Evolutionary conservation across 2,797 vertebrate species (phyloP), one percentile per base, ranked within the genome.

Genomic region (Lutjanus campechanus): DNA sequence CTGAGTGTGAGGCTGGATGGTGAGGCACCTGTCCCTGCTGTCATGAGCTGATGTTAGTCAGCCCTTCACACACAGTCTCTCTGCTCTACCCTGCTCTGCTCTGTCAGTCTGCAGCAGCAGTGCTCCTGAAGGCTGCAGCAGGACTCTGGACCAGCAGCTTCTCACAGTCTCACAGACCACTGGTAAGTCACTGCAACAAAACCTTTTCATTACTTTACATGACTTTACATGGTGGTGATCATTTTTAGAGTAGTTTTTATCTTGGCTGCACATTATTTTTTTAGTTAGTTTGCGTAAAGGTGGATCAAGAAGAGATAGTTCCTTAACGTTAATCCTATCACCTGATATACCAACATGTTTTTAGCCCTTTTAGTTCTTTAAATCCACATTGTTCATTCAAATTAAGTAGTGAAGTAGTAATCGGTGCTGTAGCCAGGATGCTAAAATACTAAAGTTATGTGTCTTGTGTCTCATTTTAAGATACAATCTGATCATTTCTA

Each of bases 11-110:
- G 64, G 40, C 49, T 64, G 69, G 19, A 69, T 51, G 61, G 67
- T 67, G 79, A 81, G 61, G 55, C 79, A 76, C 79, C 73, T 85
- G 82, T 85, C 78, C 44, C 41, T 58, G 58, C 22, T 88, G 68
- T 77, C 75, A 85, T 65, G 73, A 84, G 79, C 84, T 86, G 86
- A 87, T 85, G 84, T 74, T 78, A 22, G 54, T 76, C 68, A 43
- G 69, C n/a, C 64, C 55, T 36, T 36, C 29, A 36, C 29, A 65
- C 68, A 43, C 63, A 9, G 47, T 59, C 59, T 43, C 15, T 75
- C 61, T 36, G 29, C 29, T 36, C 29, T 36, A 5, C 29, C 5
- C 29, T 36, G 13, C 44, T 46, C 44, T 15, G 71, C 71, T 73
- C 55, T 36, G 41, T 60, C 71, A 81, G 70, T 76, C 72, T 68